These are phyloP conservation scores for Tadarida brasiliensis DNA, from an alignment of 2,797 vertebrate species.

Conservation along the genomic window DNA sequence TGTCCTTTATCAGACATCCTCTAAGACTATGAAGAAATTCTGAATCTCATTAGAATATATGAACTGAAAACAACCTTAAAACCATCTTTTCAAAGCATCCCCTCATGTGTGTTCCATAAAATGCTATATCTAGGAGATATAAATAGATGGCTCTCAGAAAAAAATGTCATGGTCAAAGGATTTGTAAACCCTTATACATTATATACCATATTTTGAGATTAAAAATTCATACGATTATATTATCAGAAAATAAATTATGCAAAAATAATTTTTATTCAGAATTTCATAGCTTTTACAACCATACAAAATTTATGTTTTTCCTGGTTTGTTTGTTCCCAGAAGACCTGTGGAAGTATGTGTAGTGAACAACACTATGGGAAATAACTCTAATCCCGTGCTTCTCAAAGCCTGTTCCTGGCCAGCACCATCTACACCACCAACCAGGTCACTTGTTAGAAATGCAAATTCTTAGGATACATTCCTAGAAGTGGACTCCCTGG, in stretches of 20 bases:
- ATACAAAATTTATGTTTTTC: not conserved
- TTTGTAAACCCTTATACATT: not conserved
- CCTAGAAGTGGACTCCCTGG: no score
- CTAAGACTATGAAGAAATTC: not conserved
- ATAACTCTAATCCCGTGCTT: not conserved
- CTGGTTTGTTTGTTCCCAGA: not conserved
- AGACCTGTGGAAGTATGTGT: not conserved
- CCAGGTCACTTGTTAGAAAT: not conserved
- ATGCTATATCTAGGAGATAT: not conserved
- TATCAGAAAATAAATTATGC: not conserved
- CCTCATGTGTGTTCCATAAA: not conserved
- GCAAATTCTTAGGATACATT: not conserved
- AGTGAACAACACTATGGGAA: not conserved
- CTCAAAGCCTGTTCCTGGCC: not conserved
- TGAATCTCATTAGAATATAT: not conserved
- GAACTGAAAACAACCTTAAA: not conserved
- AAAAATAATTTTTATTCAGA: slow-evolving; percentile 23
- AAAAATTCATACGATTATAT: not conserved
- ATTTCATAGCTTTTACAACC: not conserved
- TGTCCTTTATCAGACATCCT: not conserved
- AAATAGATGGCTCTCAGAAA: not conserved
- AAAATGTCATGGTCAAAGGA: not conserved
- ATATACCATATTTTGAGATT: not conserved
- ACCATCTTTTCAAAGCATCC: not conserved
- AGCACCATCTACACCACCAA: not conserved